Conservation (phyloP, 2,113 vertebrate species). For the Elephantulus edwardii region DNA sequence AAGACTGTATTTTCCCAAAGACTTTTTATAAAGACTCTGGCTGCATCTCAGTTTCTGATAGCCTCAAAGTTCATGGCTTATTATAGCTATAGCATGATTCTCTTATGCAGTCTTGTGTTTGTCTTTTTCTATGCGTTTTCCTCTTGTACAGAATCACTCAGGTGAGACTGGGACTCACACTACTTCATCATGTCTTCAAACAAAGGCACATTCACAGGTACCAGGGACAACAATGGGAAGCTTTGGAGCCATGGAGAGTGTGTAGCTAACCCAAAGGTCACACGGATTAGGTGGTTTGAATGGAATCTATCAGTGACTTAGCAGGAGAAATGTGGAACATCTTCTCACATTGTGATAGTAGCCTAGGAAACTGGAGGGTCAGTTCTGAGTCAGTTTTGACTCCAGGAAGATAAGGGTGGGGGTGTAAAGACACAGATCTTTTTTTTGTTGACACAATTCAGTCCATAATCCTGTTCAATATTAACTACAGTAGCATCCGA, state of each 20-base stretch:
- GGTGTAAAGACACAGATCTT: too few species aligned
- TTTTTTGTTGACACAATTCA: neutral
- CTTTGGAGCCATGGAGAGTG: too few species aligned
- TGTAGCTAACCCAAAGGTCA: too few species aligned
- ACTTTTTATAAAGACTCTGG: neutral
- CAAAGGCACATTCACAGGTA: neutral
- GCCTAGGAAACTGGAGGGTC: too few species aligned
- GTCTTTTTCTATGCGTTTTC: neutral
- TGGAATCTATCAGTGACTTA: too few species aligned
- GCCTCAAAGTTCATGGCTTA: neutral
- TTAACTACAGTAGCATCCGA: neutral
- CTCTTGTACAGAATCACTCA: neutral
- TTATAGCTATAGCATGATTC: neutral
- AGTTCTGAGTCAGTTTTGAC: too few species aligned
- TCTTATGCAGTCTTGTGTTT: neutral
- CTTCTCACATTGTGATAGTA: too few species aligned
- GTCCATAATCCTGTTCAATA: neutral
- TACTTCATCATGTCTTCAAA: neutral
- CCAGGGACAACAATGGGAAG: too few species aligned
- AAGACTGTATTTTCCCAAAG: too few species aligned
- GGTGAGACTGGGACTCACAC: neutral
- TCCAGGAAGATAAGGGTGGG: too few species aligned
- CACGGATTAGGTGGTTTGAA: too few species aligned
- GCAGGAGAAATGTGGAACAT: too few species aligned
- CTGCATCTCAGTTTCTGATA: neutral